Conservation (phyloP, 1,140 invertebrate species). For the Eciton burchellii region DNA sequence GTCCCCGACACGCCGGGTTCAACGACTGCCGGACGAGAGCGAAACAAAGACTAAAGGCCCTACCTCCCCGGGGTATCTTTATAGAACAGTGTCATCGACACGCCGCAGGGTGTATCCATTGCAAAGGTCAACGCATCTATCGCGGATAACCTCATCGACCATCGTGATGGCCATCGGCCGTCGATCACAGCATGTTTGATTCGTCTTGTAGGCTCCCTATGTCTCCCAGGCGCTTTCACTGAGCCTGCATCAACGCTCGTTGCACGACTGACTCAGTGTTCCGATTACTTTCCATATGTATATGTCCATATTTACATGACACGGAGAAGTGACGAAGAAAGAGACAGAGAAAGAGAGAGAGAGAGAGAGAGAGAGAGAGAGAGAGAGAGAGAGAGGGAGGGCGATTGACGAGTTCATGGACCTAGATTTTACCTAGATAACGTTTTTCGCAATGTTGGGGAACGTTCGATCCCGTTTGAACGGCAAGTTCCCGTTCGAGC, state of each 20-base stretch:
- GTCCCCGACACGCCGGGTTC: conserved; percentile 78
- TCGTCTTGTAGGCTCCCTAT: conserved; percentile 7
- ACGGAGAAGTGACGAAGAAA: no score
- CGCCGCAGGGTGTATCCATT: conserved; percentile 74
- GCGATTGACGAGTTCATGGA: not conserved
- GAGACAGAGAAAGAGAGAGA: no score
- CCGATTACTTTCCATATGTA: conserved; percentile 17
- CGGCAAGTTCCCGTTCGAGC: not conserved
- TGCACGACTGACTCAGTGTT: not conserved
- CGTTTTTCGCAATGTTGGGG: no score
- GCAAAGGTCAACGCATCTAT: conserved; percentile 81
- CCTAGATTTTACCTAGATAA: not conserved
- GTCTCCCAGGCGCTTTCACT: conserved; percentile 8
- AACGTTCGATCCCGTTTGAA: no score
- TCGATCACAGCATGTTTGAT: conserved; percentile 54
- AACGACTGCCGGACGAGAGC: conserved; percentile 74
- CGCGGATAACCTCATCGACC: conserved; percentile 78
- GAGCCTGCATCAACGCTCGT: not conserved
- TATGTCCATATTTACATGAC: not conserved
- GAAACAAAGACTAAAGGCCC: conserved; percentile 73
- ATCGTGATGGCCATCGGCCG: conserved; percentile 10
- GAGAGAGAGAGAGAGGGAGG: no score
- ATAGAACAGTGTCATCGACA: conserved; percentile 80
- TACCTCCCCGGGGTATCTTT: conserved; percentile 76
- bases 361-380: no score